Conservation (phyloP, 2,888 invertebrate species). For the Camponotus fellah region DNA sequence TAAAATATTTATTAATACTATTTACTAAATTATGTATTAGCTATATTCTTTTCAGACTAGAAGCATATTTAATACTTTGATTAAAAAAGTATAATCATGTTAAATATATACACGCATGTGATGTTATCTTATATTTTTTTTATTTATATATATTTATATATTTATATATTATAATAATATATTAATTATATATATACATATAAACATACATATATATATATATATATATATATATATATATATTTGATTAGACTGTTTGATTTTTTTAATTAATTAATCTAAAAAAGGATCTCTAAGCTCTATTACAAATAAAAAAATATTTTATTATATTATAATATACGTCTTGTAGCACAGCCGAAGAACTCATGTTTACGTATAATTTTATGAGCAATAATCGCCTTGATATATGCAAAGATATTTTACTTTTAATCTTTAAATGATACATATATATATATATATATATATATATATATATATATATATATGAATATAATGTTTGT, state of each 20-base stretch:
- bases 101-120: not conserved
- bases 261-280: not conserved
- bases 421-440: not conserved
- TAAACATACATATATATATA: not conserved
- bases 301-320: conserved; percentile 12
- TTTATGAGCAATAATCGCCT: not conserved
- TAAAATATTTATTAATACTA: conserved; percentile 25
- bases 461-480: no score
- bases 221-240: not conserved
- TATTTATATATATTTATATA: no score
- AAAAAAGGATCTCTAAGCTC: not conserved
- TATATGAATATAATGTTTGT: conserved; percentile 20
- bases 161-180: not conserved
- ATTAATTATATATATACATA: not conserved
- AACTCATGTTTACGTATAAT: conserved; percentile 20
- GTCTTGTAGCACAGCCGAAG: conserved; percentile 11
- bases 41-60: conserved; percentile 53
- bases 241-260: conserved; percentile 9
- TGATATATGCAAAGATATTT: conserved; percentile 16
- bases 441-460: not conserved
- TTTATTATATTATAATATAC: not conserved
- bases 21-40: conserved; percentile 21
- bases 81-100: conserved; percentile 33
- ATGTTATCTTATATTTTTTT: not conserved
- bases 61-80: conserved; percentile 56